These are phyloP conservation scores for Amiota mariae DNA, from an alignment of 2,888 invertebrate genomes.

Conservation along the genomic window DNA sequence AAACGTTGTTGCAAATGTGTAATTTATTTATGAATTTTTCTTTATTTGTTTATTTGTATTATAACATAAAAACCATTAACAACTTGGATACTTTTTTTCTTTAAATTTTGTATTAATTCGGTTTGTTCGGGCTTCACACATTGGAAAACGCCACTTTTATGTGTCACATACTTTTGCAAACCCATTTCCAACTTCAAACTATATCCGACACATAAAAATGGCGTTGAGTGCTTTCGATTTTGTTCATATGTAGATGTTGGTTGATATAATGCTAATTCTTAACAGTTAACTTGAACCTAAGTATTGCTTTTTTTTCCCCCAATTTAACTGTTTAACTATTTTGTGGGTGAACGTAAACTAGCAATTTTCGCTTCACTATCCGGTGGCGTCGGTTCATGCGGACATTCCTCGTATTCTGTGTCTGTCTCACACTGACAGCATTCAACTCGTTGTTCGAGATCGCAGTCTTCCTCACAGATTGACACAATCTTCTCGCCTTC, in stretches of 20 bases:
- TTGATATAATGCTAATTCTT: conserved; percentile 13
- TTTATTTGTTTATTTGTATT: conserved; percentile 37
- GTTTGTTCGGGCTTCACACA: conserved; percentile 23
- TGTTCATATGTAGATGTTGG: conserved; percentile 36
- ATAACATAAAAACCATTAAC: conserved; percentile 61
- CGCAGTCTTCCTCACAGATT: conserved; percentile 56
- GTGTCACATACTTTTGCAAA: background rate
- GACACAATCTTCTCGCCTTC: conserved; percentile 40
- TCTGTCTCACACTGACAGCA: conserved; percentile 58
- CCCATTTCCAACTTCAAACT: conserved; percentile 11
- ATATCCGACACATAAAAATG: conserved; percentile 55
- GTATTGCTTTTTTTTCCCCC: too few species aligned
- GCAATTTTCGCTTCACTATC: conserved; percentile 9
- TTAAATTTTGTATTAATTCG: conserved; percentile 14
- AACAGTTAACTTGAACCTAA: background rate
- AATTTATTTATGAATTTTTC: background rate
- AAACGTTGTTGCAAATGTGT: too few species aligned
- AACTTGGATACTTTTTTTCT: conserved; percentile 45
- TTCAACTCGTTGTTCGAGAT: conserved; percentile 46
- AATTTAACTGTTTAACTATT: background rate
- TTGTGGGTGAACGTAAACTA: background rate
- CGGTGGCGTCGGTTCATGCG: conserved; percentile 40
- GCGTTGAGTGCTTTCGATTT: conserved; percentile 31
- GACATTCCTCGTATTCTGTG: conserved; percentile 48
- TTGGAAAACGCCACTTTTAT: conserved; percentile 8